Evolutionary conservation across 2,888 invertebrate genomes (phyloP).

Genomic region (Dasypogon diadema): DNA sequence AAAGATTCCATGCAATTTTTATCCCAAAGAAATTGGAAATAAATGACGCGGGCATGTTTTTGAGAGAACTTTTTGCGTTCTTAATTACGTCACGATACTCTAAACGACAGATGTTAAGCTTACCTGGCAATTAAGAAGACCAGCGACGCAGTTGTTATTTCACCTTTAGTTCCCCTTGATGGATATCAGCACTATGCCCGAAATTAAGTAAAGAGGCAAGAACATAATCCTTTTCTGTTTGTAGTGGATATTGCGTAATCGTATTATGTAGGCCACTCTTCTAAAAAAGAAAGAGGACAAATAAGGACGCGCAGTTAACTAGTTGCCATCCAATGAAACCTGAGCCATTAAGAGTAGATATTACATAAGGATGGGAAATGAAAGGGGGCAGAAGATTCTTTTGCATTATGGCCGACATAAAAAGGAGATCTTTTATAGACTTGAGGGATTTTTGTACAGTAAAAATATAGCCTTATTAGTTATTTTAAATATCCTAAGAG

Average conservation of each 20-base stretch:
- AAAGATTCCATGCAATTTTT: neutral
- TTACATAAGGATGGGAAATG: too few species aligned
- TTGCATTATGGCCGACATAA: too few species aligned
- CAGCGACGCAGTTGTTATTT: neutral
- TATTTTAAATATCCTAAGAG: too few species aligned
- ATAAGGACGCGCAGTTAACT: neutral
- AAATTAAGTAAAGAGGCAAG: slow-evolving; percentile 4
- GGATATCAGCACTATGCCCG: slow-evolving; percentile 1
- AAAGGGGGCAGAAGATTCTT: too few species aligned
- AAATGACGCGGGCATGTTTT: neutral
- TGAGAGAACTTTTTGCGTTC: neutral
- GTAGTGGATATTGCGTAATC: slow-evolving; percentile 24
- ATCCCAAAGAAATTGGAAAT: neutral
- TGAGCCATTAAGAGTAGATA: slow-evolving; percentile 1
- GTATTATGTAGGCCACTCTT: slow-evolving; percentile 18
- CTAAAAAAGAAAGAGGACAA: neutral
- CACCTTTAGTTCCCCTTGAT: slow-evolving; percentile 33
- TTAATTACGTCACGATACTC: neutral
- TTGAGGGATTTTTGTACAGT: too few species aligned
- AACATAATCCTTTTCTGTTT: slow-evolving; percentile 23
- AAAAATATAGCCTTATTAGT: too few species aligned
- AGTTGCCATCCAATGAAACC: slow-evolving; percentile 3
- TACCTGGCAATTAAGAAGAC: neutral
- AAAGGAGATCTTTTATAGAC: too few species aligned
- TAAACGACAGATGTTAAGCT: neutral